These are phyloP conservation scores for Sycophila texana DNA, from an alignment of 2,888 invertebrate genomes.

Conservation along the genomic window DNA sequence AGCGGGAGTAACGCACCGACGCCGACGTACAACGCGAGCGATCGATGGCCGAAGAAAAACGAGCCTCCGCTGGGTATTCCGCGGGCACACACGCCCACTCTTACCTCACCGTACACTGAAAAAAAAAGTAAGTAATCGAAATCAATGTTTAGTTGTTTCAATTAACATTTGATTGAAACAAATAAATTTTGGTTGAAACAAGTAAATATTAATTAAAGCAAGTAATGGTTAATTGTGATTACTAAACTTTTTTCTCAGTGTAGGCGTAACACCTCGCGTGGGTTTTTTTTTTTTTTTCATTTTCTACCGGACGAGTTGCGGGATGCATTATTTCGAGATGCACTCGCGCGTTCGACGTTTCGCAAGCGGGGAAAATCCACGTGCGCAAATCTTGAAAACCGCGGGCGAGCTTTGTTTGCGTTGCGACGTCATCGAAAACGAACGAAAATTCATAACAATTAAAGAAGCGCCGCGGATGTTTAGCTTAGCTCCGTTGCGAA, in stretches of 20 bases:
- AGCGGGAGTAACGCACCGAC: neutral
- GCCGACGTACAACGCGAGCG: constrained; percentile 18
- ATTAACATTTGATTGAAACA: too few relatives aligned
- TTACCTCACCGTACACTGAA: constrained; percentile 41
- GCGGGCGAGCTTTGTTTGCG: too few relatives aligned
- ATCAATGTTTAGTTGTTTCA: too few relatives aligned
- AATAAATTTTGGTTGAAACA: too few relatives aligned
- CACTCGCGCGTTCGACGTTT: neutral
- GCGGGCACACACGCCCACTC: constrained; percentile 14
- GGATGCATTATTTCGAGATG: neutral
- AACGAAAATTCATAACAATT: too few relatives aligned
- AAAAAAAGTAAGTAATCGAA: too few relatives aligned
- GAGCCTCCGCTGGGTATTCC: neutral
- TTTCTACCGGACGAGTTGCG: neutral
- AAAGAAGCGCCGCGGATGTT: too few relatives aligned
- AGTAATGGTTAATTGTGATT: too few relatives aligned
- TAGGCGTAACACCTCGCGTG: constrained; percentile 16
- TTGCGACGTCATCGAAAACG: too few relatives aligned
- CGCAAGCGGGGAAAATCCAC: neutral
- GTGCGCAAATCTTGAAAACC: neutral
- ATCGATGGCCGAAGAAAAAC: neutral
- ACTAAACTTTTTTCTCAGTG: too few relatives aligned
- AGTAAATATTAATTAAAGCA: too few relatives aligned
- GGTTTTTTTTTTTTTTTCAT: neutral
- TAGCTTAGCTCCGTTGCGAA: too few relatives aligned